Evolutionary conservation across 2,113 vertebrate genomes (phyloP).

Genomic region (Bungarus multicinctus): DNA sequence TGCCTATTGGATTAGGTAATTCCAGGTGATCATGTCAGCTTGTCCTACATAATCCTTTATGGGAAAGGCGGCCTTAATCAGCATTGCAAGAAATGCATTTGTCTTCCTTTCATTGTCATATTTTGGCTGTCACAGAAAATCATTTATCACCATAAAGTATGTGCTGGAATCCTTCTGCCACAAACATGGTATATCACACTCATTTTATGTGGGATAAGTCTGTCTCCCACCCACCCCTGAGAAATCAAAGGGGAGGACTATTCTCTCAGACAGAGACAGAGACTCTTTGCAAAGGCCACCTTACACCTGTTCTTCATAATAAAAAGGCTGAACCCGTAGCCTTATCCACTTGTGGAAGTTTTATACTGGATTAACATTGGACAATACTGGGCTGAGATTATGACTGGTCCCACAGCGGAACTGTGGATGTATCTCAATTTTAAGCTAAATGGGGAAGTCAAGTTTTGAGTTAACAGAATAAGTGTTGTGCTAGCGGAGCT

Average conservation of each 20-base stretch:
- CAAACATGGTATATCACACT: slow-evolving; percentile 25
- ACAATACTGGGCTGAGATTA: slow-evolving; percentile 2
- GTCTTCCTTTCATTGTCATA: slow-evolving; percentile 52
- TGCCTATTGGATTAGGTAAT: slow-evolving; percentile 56
- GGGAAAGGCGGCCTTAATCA: slow-evolving; percentile 34
- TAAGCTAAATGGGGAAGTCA: background rate
- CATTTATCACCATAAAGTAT: slow-evolving; percentile 44
- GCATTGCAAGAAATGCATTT: slow-evolving; percentile 49
- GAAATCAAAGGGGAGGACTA: slow-evolving; percentile 7
- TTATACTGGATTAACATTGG: background rate
- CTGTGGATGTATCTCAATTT: background rate
- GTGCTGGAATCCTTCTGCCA: slow-evolving; percentile 39
- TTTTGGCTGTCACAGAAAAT: slow-evolving; percentile 50
- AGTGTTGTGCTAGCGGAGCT: too few relatives aligned
- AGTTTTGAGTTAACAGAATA: background rate
- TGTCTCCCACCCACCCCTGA: background rate
- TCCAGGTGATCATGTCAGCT: slow-evolving; percentile 57
- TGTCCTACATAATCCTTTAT: slow-evolving; percentile 46
- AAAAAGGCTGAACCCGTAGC: background rate
- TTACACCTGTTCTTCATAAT: fast-evolving
- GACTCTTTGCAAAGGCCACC: slow-evolving; percentile 17
- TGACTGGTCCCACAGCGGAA: background rate
- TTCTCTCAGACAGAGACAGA: slow-evolving; percentile 13
- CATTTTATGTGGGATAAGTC: slow-evolving; percentile 43
- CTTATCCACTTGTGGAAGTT: background rate